Percentiles rank a stretch among this genome's conserved stretches.
Evolutionary conservation across 2,113 vertebrate species (phyloP).

Genomic region (Microcebus tavaratra): DNA sequence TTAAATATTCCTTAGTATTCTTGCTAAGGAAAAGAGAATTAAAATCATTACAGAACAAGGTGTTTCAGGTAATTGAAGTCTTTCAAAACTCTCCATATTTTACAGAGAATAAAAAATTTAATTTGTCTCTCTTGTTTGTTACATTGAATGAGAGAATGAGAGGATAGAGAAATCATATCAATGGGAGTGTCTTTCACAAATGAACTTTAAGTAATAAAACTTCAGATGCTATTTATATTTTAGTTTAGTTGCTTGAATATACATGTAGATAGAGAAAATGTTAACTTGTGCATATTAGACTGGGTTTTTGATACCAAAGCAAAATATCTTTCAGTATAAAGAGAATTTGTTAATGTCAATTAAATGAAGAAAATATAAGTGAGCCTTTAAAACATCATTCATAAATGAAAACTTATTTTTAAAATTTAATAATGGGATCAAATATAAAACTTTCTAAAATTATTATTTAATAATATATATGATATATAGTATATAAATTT

Average conservation of each 20-base stretch:
- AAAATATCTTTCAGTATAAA: background rate
- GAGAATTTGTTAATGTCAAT: background rate
- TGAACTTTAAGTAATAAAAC: constrained; percentile 16
- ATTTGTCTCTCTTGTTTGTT: constrained; percentile 89
- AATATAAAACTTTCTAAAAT: background rate
- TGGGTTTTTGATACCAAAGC: background rate
- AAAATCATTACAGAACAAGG: constrained; percentile 72
- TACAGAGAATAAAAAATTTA: constrained; percentile 89
- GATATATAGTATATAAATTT: background rate
- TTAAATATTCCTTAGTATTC: constrained; percentile 68
- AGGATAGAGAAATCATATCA: constrained; percentile 67
- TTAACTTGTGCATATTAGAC: background rate
- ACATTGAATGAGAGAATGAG: constrained; percentile 70
- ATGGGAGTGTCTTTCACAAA: constrained; percentile 17
- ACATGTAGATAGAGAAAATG: constrained; percentile 26
- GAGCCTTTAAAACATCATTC: background rate
- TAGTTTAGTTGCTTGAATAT: background rate
- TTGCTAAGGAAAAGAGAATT: constrained; percentile 82
- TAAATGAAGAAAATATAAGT: constrained; percentile 9
- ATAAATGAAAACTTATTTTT: background rate
- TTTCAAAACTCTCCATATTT: constrained; percentile 85
- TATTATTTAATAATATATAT: background rate
- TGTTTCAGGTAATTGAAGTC: constrained; percentile 82
- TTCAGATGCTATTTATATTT: constrained; percentile 3
- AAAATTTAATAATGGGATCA: background rate